Conservation (phyloP, 2,888 invertebrate species). For the Macrophya alboannulata region DNA sequence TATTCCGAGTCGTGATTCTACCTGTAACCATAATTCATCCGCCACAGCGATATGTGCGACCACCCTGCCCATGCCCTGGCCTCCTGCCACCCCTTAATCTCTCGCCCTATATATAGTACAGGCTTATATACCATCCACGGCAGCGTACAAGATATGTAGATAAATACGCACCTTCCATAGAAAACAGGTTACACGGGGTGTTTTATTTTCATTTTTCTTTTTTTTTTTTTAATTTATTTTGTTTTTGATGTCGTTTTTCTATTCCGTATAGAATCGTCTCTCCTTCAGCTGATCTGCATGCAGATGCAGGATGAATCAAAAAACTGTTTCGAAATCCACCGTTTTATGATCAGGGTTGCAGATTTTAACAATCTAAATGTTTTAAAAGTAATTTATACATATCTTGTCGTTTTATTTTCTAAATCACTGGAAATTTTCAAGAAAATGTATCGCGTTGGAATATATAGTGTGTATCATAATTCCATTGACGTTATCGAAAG, state of each 20-base stretch:
- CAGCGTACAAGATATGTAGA: slow-evolving; percentile 33
- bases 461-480: not conserved
- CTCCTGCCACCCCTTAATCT: slow-evolving; percentile 49
- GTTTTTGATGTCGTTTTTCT: not conserved
- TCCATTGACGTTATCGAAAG: slow-evolving; percentile 24
- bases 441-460: not conserved
- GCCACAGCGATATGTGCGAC: slow-evolving; percentile 50
- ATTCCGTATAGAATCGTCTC: not conserved
- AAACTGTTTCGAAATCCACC: not conserved
- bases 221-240: not conserved
- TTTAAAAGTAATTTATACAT: not conserved
- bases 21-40: slow-evolving; percentile 51
- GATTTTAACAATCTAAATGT: too few relatives aligned
- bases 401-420: not conserved
- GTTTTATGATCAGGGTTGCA: not conserved
- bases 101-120: slow-evolving; percentile 23
- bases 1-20: slow-evolving; percentile 52
- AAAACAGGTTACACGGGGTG: slow-evolving; percentile 39
- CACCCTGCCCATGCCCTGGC: slow-evolving; percentile 38
- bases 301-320: not conserved
- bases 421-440: not conserved
- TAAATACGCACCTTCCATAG: slow-evolving; percentile 52
- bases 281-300: not conserved
- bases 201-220: not conserved
- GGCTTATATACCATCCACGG: not conserved